phyloP scores from a whole-genome alignment of 2,888 invertebrate species.

The Trachelus troglodyta region DNA sequence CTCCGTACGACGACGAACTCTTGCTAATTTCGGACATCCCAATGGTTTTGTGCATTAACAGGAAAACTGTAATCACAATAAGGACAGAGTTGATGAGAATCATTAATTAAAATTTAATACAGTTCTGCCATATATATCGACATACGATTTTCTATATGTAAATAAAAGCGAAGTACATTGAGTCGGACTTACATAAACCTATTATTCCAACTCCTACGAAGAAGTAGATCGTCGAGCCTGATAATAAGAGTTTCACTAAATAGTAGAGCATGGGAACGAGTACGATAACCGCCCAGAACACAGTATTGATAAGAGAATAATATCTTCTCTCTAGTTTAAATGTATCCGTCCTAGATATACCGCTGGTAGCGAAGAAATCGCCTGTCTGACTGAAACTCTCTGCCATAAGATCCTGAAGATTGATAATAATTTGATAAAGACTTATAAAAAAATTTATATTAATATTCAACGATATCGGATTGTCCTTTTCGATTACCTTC shows the following conservation, averaged over 20 bases:
- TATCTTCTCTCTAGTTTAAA: slow-evolving; percentile 72
- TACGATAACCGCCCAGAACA: slow-evolving; percentile 77
- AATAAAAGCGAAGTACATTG: background rate
- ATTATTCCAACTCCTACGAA: slow-evolving; percentile 78
- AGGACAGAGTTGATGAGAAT: slow-evolving; percentile 11
- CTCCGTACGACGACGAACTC: slow-evolving; percentile 86
- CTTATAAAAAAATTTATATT: background rate
- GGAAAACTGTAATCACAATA: slow-evolving; percentile 73
- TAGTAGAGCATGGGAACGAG: slow-evolving; percentile 80
- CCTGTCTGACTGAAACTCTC: slow-evolving; percentile 81
- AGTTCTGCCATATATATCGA: background rate
- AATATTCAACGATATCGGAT: background rate
- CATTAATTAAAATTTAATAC: background rate
- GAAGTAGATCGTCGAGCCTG: slow-evolving; percentile 79
- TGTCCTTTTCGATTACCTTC: slow-evolving; percentile 72
- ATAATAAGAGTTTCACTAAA: slow-evolving; percentile 74
- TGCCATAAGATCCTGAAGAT: slow-evolving; percentile 76
- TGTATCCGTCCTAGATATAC: slow-evolving; percentile 73
- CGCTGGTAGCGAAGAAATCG: slow-evolving; percentile 83
- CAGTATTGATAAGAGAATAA: slow-evolving; percentile 78
- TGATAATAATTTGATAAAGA: slow-evolving; percentile 8
- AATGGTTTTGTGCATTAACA: slow-evolving; percentile 82
- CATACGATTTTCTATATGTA: background rate
- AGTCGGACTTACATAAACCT: slow-evolving; percentile 75
- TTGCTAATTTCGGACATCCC: slow-evolving; percentile 88